Conservation (phyloP, 2,797 vertebrate species). For the Threskiornis aethiopicus region DNA sequence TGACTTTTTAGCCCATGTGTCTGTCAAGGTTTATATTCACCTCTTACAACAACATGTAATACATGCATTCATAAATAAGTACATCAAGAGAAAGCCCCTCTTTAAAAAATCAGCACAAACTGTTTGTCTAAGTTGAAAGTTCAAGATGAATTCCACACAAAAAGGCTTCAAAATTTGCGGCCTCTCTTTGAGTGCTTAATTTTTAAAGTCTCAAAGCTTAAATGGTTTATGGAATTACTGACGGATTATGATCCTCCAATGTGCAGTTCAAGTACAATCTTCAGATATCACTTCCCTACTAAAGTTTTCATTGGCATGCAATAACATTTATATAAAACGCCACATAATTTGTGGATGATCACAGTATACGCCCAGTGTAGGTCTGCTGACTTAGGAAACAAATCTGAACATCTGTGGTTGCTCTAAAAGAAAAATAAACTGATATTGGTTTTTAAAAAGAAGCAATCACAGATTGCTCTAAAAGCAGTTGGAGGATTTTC, state of each 20-base stretch:
- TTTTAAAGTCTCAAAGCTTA: conserved; percentile 4
- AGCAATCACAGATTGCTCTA: neutral
- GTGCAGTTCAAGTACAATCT: neutral
- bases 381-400: conserved; percentile 2
- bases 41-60: neutral
- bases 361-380: neutral
- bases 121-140: neutral
- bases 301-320: conserved; percentile 4
- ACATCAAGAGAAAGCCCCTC: neutral
- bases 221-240: neutral
- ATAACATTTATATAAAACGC: conserved; percentile 19
- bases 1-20: neutral
- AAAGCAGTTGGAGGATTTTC: conserved; percentile 53
- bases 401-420: conserved; percentile 49
- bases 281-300: neutral
- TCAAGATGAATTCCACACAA: neutral
- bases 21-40: neutral
- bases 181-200: neutral
- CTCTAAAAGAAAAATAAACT: conserved; percentile 56
- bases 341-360: conserved; percentile 36
- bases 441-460: conserved; percentile 25
- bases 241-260: neutral
- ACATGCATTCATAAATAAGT: neutral
- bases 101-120: neutral
- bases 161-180: neutral